Evolutionary conservation across 1,140 invertebrate species (phyloP), one percentile per base, ranked within the genome.

Genomic region (Drosophila ercepeae): DNA sequence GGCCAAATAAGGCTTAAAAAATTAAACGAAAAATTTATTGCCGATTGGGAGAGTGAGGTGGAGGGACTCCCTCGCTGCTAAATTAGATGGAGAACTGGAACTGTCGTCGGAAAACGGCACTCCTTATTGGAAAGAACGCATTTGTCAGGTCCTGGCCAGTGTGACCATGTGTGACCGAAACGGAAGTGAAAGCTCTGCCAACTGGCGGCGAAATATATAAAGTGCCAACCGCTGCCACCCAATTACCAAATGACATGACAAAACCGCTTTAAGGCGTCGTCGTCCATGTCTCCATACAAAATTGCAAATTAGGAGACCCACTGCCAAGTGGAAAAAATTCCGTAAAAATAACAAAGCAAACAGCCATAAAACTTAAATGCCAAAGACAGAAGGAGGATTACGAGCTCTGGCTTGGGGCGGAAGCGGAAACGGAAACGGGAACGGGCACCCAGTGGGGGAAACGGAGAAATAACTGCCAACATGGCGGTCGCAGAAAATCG

Each of bases 211-310:
- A 58, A 86, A 84, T 78, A 83, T 89, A 89, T 89, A 89, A 90
- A 90, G 89, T 90, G 89, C 79, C 89, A 90, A 90, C 89, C 89
- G 82, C 89, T 90, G 89, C 89, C 89, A 90, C 89, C 79, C 89
- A 90, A 90, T 90, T 90, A 86, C 81, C 79, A 89, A 90, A 90
- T 84, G 89, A 90, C 81, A 90, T 90, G 89, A 90, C 84, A 90
- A 90, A 90, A 90, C 89, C 89, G 89, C 89, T 90, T 63, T 69
- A 82, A 90, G 89, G 89, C 89, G 78, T 83, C 82, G 49, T 49
- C 46, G 55, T 58, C 53, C 27, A 39, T 59, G 51, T 78, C 75
- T 59, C 73, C 79, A 82, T 75, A 86, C 75, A 79, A 89, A 90
- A 90, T 90, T 90, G 89, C 89, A 90, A 90, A 90, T 90, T 90